Base-by-base conservation (phyloP, 2,113 vertebrate species). In the Carassius carassius region DNA sequence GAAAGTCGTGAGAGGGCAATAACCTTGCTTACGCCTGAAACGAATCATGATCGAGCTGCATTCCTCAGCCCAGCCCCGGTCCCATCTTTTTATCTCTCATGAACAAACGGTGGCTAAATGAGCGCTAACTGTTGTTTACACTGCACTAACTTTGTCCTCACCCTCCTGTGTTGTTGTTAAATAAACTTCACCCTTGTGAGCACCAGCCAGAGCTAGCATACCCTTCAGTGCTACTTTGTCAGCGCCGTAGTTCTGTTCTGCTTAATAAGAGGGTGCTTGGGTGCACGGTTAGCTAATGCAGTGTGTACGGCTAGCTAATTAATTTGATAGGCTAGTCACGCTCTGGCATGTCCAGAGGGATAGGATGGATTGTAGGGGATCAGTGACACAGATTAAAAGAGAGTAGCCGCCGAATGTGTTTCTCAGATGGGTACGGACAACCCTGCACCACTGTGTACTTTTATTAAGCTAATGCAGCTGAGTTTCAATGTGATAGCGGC, bases 331-430 rank as follows among this genome's bases (percentile, higher is more conserved):
- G 84, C 63, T 70, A 86, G 84, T 88, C 87, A 86, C 67, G 47
- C 76, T 47, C n/a, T 75, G 47, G 69, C 63, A 70, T n/a, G 44
- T 86, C 84, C 67, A 51, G 5, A 69, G 84, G 81, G 87, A 88
- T 47, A 1, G 65, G 41, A 80, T 76, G 70, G 75, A 86, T 88
- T 77, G 70, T 72, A 69, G 47, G 75, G 81, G 84, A 86, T 84
- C 14, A 83, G 84, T 81, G 60, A 84, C 81, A 80, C 82, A 83
- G 81, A 88, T 88, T 86, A 81, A 84, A 83, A 86, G 82, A 81
- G 84, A 88, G 73, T 83, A 80, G 69, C 14, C 44, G n/a, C 19
- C 4, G 69, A 76, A 83, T 69, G 76, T 69, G 70, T 69, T 85
- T 76, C 76, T 79, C 82, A 83, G 76, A 60, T 56, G 81, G 11